Percentiles rank a stretch among this genome's conserved stretches.
phyloP scores from a whole-genome alignment of 2,888 invertebrate species.

The Pseudoips prasinana region DNA sequence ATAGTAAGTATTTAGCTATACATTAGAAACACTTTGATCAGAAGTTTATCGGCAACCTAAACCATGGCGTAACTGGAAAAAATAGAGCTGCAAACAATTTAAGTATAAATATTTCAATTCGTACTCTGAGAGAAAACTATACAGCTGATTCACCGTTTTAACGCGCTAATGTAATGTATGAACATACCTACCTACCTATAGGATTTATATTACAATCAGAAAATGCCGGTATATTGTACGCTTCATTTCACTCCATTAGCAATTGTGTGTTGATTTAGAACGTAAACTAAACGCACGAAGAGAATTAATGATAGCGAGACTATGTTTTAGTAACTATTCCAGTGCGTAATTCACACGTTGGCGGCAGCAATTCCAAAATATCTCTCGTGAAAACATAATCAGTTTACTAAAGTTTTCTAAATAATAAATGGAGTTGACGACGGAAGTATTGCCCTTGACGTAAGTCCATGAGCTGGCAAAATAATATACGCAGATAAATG shows the following conservation, averaged over 20 bases:
- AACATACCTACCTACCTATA: no score
- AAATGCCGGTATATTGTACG: conserved; percentile 32
- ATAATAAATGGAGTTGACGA: conserved; percentile 63
- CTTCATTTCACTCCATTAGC: conserved; percentile 64
- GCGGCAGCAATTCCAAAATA: conserved; percentile 63
- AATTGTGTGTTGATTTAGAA: conserved; percentile 58
- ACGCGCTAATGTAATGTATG: no score
- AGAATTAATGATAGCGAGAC: conserved; percentile 60
- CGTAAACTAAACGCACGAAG: conserved; percentile 57
- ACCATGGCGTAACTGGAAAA: no score
- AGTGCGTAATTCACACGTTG: conserved; percentile 58
- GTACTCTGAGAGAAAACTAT: neutral
- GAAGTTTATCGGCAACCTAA: no score
- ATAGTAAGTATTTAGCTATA: no score
- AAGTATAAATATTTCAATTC: no score
- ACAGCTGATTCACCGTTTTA: neutral
- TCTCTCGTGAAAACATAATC: conserved; percentile 52
- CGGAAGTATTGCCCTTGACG: conserved; percentile 63
- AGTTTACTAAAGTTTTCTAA: conserved; percentile 59
- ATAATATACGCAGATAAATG: conserved; percentile 52
- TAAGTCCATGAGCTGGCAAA: conserved; percentile 37
- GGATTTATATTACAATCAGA: conserved; percentile 15
- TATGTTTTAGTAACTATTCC: conserved; percentile 47
- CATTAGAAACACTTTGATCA: no score
- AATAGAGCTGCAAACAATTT: no score